These are phyloP conservation scores for Cydia strobilella DNA, from an alignment of 1,140 invertebrate genomes.

Conservation along the genomic window DNA sequence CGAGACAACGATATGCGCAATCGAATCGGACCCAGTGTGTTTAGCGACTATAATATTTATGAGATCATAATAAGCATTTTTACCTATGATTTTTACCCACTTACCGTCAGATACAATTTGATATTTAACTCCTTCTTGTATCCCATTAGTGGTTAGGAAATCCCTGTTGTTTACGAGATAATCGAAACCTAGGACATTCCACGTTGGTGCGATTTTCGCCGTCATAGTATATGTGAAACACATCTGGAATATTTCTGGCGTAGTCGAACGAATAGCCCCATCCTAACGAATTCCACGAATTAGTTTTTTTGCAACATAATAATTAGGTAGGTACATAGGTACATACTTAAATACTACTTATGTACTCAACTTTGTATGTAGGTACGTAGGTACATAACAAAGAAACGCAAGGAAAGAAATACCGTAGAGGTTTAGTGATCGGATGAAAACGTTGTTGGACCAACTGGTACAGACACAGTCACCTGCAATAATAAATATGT, in stretches of 20 bases:
- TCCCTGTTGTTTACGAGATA: conserved; percentile 73
- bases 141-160: conserved; percentile 60
- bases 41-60: background rate
- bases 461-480: too few species aligned
- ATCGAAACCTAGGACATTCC: conserved; percentile 69
- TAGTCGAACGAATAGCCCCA: conserved; percentile 51
- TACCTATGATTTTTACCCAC: conserved; percentile 25
- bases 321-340: background rate
- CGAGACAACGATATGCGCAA: too few species aligned
- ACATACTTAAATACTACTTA: too few species aligned
- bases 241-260: conserved; percentile 59
- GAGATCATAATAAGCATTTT: background rate
- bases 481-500: too few species aligned
- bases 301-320: background rate
- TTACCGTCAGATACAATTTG: conserved; percentile 60
- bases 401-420: too few species aligned
- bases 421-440: too few species aligned
- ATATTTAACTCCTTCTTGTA: conserved; percentile 66
- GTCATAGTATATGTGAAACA: conserved; percentile 75
- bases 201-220: conserved; percentile 72
- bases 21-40: too few species aligned
- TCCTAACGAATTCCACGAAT: conserved; percentile 54
- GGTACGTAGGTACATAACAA: too few species aligned
- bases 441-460: too few species aligned
- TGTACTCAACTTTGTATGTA: too few species aligned